Conservation (phyloP, 2,888 invertebrate species). For the Nomada ruficornis region DNA sequence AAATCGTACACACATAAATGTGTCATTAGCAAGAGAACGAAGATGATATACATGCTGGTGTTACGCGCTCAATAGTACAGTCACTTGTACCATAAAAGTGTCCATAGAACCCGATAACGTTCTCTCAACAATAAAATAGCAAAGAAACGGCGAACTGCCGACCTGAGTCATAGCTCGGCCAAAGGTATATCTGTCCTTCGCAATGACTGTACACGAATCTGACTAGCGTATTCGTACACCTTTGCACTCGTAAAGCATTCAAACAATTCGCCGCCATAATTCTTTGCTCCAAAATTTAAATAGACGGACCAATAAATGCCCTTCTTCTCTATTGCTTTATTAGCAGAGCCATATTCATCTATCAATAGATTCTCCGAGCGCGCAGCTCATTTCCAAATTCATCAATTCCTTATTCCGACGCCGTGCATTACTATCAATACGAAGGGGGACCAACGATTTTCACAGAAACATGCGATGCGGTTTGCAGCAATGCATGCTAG, state of each 20-base stretch:
- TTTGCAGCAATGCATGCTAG: background rate
- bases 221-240: conserved; percentile 23
- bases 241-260: background rate
- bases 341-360: too few species aligned
- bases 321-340: too few species aligned
- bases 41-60: conserved; percentile 36
- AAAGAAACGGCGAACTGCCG: conserved; percentile 24
- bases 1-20: conserved; percentile 9
- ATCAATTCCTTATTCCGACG: too few species aligned
- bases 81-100: conserved; percentile 10
- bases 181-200: conserved; percentile 52
- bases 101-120: conserved; percentile 27
- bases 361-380: too few species aligned
- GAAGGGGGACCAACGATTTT: too few species aligned
- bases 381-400: too few species aligned
- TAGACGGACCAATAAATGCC: too few species aligned
- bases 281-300: too few species aligned
- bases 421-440: too few species aligned
- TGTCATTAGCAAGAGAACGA: conserved; percentile 51
- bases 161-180: conserved; percentile 52
- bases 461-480: too few species aligned
- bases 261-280: background rate
- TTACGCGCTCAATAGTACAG: conserved; percentile 20
- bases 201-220: conserved; percentile 21
- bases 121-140: background rate